Evolutionary conservation across 1,140 invertebrate genomes (phyloP), one percentile per base, ranked within the genome.

Genomic region (Lepidurus arcticus): DNA sequence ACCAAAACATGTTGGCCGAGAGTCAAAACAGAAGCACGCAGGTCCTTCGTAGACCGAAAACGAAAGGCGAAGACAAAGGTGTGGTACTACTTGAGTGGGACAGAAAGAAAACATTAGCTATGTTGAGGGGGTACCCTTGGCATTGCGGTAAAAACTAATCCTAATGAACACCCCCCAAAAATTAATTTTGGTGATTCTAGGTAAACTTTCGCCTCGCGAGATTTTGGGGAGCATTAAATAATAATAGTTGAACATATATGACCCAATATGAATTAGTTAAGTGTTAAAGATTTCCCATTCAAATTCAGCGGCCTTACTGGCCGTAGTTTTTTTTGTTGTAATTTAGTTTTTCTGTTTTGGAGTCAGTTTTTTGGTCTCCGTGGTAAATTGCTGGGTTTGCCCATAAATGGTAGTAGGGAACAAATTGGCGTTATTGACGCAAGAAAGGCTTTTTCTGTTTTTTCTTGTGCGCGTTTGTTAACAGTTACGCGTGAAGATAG

Each of bases 1-100:
- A n/a, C 16, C 45, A 44, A 44, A 42, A 44, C 42, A 6, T 75
- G 1, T 42, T 75, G 34, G 74, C 42, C n/a, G 74, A 75, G 42
- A 75, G 34, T 75, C 34, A 44, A 75, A 75, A 65, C 53, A 65
- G 53, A 65, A 65, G 53, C 53, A 65, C 53, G 21, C 53, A 65
- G 53, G 34, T 34, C 34, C 34, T 34, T 34, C 34, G 4, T 34
- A 34, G 34, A 34, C 34, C 34, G 34, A 34, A 34, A 3, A 3
- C 34, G 34, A 34, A 34, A 3, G 34, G 4, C 34, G 34, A 34
- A 34, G 34, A 34, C 34, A 34, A 65, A 65, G 21, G 53, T 21
- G 53, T n/a, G 21, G 53, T n/a, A 13, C n/a, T 13, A 65, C 21
- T 65, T 21, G 21, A 65, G 53, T 65, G 53, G 16, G 53, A 65